Evolutionary conservation across 2,797 vertebrate genomes (phyloP).

Genomic region (Pampus argenteus): DNA sequence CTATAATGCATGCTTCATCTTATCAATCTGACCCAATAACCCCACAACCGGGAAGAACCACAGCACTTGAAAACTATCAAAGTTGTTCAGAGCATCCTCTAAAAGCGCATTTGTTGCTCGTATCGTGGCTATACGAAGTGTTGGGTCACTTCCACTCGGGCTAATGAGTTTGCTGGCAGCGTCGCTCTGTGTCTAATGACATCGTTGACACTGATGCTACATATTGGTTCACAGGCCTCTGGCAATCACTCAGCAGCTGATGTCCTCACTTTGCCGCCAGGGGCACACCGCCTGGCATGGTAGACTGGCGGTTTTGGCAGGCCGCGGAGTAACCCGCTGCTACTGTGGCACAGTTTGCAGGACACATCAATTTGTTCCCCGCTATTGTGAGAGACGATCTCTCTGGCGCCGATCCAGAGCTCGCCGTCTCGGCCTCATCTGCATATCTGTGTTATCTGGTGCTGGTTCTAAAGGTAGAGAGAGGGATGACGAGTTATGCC

Average conservation of each 20-base stretch:
- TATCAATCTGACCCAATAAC: conserved; percentile 37
- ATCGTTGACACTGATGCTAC: conserved; percentile 77
- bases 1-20: conserved; percentile 46
- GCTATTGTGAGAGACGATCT: conserved; percentile 91
- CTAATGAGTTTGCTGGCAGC: conserved; percentile 80
- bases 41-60: conserved; percentile 28
- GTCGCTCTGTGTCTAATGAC: conserved; percentile 68
- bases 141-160: conserved; percentile 67
- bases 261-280: conserved; percentile 64
- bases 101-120: conserved; percentile 61
- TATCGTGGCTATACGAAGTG: conserved; percentile 46
- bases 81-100: conserved; percentile 45
- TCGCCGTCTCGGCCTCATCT: conserved; percentile 87
- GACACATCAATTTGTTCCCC: conserved; percentile 94
- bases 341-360: conserved; percentile 88
- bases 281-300: conserved; percentile 66
- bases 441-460: conserved; percentile 98
- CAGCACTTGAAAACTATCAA: conserved; percentile 59
- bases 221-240: conserved; percentile 71
- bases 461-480: conserved; percentile 82
- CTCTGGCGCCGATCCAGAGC: conserved; percentile 92
- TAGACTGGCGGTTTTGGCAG: conserved; percentile 87
- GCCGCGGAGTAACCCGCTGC: conserved; percentile 86
- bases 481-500: conserved; percentile 66
- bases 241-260: conserved; percentile 87